Evolutionary conservation across 2,797 vertebrate genomes (phyloP), one percentile per base, ranked within the genome.

Genomic region (Simalia tracyae): DNA sequence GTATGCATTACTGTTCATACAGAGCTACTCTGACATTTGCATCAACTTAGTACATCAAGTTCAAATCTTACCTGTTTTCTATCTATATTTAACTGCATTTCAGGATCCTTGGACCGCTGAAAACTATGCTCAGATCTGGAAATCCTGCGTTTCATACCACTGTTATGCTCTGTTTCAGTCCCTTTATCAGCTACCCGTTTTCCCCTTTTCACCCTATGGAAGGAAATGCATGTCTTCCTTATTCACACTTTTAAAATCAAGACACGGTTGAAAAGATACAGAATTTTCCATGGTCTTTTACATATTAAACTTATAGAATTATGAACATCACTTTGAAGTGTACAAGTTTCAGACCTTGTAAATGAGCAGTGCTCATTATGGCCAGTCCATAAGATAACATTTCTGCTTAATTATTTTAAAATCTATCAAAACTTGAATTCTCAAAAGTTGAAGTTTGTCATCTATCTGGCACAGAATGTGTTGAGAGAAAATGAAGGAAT

Each of bases 131-230:
- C 97, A 91, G 96, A 90, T 68, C 92, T 97, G 94, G 92, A 66
- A 0, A 95, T 95, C 90, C 95, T 96, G 94, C 97, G 88, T 91
- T 97, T 98, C 56, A 95, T 93, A 61, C 96, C 95, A 19, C 95
- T 93, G 91, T 87, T 90, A 59, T 96, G 97, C 11, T 97, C 97
- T 81, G 97, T 98, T 94, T 98, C 98, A 0, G 98, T 98, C 0
- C 96, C 93, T 95, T 97, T 97, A 94, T 98, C 98, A 94, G 98
- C 98, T 81, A 97, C 93, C 91, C 96, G 94, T 96, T 97, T 98
- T 57, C 97, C 94, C 94, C 97, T 98, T 95, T 98, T 98, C 15
- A 96, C 97, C 95, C 99, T 99, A 90, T 14, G 92, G 92, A 95
- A 96, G 63, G 81, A 97, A 95, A 96, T 2, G 85, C 5, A 60